These are phyloP conservation scores for Sturnira hondurensis DNA, from an alignment of 2,113 vertebrate species.

Conservation along the genomic window DNA sequence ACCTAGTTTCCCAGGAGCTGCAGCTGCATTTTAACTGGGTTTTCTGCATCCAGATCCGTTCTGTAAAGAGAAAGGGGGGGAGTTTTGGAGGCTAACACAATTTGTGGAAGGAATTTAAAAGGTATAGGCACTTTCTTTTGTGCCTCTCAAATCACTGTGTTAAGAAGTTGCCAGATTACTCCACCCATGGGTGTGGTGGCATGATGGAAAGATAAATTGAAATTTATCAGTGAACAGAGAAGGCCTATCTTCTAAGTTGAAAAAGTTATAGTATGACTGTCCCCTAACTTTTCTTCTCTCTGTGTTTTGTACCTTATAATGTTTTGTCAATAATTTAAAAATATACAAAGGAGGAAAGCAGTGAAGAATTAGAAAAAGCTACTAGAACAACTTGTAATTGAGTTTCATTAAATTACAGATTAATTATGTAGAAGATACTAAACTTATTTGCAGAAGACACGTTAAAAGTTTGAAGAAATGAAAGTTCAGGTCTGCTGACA, in stretches of 20 bases:
- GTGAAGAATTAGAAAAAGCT: background rate
- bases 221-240: background rate
- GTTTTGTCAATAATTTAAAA: background rate
- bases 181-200: background rate
- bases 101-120: background rate
- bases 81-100: background rate
- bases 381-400: background rate
- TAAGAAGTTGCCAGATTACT: conserved; percentile 1
- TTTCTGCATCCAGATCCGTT: background rate
- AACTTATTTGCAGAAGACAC: conserved; percentile 2
- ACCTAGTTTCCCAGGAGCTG: background rate
- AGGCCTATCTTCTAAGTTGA: background rate
- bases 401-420: conserved; percentile 15
- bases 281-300: background rate
- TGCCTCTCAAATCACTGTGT: background rate
- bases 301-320: background rate
- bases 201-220: background rate
- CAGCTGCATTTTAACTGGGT: background rate
- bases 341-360: background rate
- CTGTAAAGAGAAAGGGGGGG: background rate
- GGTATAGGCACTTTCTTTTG: background rate
- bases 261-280: background rate
- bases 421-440: background rate
- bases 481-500: conserved; percentile 60
- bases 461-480: conserved; percentile 37